These are phyloP conservation scores for Bombus polaris DNA, from an alignment of 1,140 invertebrate species.

Conservation along the genomic window DNA sequence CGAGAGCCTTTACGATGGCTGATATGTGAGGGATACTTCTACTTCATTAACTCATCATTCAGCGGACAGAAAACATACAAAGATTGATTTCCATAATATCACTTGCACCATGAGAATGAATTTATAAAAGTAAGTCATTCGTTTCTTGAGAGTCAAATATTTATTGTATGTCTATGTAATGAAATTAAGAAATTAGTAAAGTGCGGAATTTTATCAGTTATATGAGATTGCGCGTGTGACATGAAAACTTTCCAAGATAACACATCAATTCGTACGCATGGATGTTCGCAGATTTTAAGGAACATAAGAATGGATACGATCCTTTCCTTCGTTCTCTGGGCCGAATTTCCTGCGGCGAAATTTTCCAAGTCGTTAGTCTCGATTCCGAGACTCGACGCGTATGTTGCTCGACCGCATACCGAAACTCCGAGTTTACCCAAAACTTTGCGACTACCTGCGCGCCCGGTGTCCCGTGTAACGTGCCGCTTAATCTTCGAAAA, in stretches of 20 bases:
- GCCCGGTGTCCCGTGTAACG: not conserved
- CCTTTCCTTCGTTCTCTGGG: slow-evolving; percentile 20
- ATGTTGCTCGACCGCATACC: not conserved
- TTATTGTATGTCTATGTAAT: too few relatives aligned
- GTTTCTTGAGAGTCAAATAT: too few relatives aligned
- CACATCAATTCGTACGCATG: not conserved
- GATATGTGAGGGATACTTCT: not conserved
- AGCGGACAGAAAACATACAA: not conserved
- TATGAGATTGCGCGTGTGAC: too few relatives aligned
- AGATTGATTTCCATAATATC: not conserved
- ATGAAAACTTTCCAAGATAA: too few relatives aligned
- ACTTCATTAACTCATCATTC: not conserved
- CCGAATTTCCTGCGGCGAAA: slow-evolving; percentile 16
- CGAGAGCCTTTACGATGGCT: not conserved
- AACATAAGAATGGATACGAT: slow-evolving; percentile 28
- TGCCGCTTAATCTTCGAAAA: slow-evolving; percentile 6
- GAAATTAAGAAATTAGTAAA: too few relatives aligned
- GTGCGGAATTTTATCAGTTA: too few relatives aligned
- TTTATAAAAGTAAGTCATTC: too few relatives aligned
- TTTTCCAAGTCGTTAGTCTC: slow-evolving; percentile 67
- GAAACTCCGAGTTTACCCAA: slow-evolving; percentile 34
- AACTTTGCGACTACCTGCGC: slow-evolving; percentile 20
- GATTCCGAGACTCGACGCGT: slow-evolving; percentile 28
- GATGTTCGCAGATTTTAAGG: not conserved
- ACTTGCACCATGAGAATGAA: too few relatives aligned